Evolutionary conservation across 1,140 invertebrate species (phyloP), one percentile per base, ranked within the genome.

Genomic region (Leptinotarsa defecta): DNA sequence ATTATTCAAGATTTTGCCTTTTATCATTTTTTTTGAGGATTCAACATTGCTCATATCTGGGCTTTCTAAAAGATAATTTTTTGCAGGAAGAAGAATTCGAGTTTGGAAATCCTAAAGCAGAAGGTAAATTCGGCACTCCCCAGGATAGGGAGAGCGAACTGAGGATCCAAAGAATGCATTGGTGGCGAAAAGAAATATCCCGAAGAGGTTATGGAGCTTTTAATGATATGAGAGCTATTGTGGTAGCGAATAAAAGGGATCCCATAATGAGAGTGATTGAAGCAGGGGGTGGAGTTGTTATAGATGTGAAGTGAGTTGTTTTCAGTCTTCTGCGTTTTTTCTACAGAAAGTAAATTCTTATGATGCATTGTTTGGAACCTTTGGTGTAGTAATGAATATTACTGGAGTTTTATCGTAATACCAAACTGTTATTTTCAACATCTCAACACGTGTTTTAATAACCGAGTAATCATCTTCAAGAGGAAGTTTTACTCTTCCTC

Each of bases 61-160:
- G 8, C 34, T 43, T 43, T 43, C 2, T 43, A 43, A 43, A 43
- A 43, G 34, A 43, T 43, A 11, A 0, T 43, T 43, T 22, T 43
- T 43, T 22, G 4, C 79, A 95, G 91, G 94, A 96, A 83, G 91
- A 94, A 79, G 86, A 89, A 5, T 94, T 88, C 85, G 93, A 94
- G 83, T 94, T 92, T 89, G 93, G 93, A 1, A 94, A 94, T 84
- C 90, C 91, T 0, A 84, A 86, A 75, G 89, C 90, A 17, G 79
- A 84, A 17, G 83, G 84, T 27, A 84, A 89, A 1, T 89, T 91
- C 0, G 63, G 83, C 17, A 76, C 79, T 0, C 76, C 88, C 48
- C 78, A 70, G 3, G 86, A 81, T 15, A 81, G 86, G 52, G 85
- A 84, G 0, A 91, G 91, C 79, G 77, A 78, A 86, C 84, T 87